Conservation (phyloP, 1,140 invertebrate genomes). For the Ceratitis capitata region DNA sequence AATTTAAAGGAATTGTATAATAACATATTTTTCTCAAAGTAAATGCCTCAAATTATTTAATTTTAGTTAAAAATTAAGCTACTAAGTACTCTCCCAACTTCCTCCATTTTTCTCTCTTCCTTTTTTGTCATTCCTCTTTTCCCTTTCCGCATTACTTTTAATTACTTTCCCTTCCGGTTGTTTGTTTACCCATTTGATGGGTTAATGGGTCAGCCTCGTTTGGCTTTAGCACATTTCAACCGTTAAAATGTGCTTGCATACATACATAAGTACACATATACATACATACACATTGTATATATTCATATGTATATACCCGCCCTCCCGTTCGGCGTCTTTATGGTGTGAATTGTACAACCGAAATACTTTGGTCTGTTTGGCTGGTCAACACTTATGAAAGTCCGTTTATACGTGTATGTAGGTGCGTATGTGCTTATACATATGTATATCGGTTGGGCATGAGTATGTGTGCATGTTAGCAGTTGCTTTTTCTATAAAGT, state of each 20-base stretch:
- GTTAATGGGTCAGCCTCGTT: constrained; percentile 5
- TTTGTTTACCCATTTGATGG: background rate
- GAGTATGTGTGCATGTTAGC: background rate
- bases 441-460: too few species aligned
- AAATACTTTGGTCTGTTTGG: background rate
- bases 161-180: background rate
- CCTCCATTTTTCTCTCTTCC: too few species aligned
- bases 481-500: background rate
- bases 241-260: background rate
- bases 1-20: too few species aligned
- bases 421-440: background rate
- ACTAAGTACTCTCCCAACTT: too few species aligned
- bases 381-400: background rate
- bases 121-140: too few species aligned
- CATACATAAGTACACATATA: too few species aligned
- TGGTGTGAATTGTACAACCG: constrained; percentile 11
- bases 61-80: too few species aligned
- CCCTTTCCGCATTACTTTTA: background rate
- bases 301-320: too few species aligned
- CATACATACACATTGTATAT: too few species aligned
- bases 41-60: too few species aligned
- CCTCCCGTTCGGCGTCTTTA: too few species aligned
- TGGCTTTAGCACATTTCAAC: background rate
- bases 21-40: too few species aligned
- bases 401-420: background rate